phyloP scores from a whole-genome alignment of 2,797 vertebrate species.

The Danionella dracula region DNA sequence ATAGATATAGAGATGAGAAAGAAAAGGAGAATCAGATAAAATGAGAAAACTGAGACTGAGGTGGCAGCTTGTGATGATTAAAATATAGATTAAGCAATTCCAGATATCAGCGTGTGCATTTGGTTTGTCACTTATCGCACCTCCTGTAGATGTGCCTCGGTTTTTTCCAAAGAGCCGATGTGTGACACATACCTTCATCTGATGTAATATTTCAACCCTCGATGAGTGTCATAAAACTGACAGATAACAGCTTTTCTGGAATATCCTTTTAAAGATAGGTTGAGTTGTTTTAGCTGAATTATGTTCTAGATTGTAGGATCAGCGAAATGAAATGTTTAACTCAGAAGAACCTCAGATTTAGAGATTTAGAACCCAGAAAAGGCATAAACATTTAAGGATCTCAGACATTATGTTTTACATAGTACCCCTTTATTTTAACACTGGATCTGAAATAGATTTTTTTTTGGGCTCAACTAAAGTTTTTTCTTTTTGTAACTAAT shows the following conservation, averaged over 20 bases:
- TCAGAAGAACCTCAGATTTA: neutral
- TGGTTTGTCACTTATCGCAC: constrained; percentile 20
- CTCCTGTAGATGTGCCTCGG: neutral
- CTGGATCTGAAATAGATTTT: too few relatives aligned
- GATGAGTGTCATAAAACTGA: neutral
- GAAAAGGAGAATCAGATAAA: neutral
- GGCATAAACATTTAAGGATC: too few relatives aligned
- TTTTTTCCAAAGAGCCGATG: constrained; percentile 5
- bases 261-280: neutral
- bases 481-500: too few relatives aligned
- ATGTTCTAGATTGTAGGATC: neutral
- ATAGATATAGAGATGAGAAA: neutral
- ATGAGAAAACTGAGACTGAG: neutral
- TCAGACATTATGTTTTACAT: too few relatives aligned
- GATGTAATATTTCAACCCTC: neutral
- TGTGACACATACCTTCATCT: neutral
- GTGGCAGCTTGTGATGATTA: constrained; percentile 2
- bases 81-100: constrained; percentile 27
- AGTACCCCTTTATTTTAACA: too few relatives aligned
- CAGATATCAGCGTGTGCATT: constrained; percentile 11
- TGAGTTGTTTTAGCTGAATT: neutral
- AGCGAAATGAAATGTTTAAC: neutral
- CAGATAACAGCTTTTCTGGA: neutral
- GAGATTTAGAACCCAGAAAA: too few relatives aligned
- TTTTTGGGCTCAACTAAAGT: too few relatives aligned